phyloP scores from a whole-genome alignment of 2,888 invertebrate genomes.

The Drosophila testacea region DNA sequence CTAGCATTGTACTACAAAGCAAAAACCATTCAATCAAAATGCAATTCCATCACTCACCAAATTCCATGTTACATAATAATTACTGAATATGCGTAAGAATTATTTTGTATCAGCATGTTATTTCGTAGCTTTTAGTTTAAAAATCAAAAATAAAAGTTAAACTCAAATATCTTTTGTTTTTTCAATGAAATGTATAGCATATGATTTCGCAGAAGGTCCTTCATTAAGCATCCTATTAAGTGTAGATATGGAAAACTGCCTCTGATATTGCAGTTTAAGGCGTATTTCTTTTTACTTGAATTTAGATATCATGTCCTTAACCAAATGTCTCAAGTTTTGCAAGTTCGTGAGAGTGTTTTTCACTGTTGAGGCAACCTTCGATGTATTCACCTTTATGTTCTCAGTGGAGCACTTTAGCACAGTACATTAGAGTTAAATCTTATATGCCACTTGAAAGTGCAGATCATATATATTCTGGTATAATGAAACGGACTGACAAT shows the following conservation, averaged over 20 bases:
- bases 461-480: constrained; percentile 3
- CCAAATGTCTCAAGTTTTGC: background rate
- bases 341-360: background rate
- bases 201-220: no score
- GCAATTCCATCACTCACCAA: constrained; percentile 1
- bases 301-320: background rate
- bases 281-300: no score
- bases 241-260: no score
- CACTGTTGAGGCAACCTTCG: background rate
- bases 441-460: background rate
- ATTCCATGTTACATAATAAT: constrained; percentile 9
- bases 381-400: background rate
- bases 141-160: no score
- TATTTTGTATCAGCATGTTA: no score
- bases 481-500: constrained; percentile 9
- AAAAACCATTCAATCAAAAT: constrained; percentile 21
- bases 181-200: no score
- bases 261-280: no score
- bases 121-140: no score
- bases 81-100: background rate
- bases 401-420: background rate
- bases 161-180: no score
- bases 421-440: background rate
- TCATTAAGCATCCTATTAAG: no score
- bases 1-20: background rate